Percentiles rank a stretch among this genome's conserved stretches.
Evolutionary conservation across 2,113 vertebrate genomes (phyloP).

Genomic region (Trochalopteron elliotii): DNA sequence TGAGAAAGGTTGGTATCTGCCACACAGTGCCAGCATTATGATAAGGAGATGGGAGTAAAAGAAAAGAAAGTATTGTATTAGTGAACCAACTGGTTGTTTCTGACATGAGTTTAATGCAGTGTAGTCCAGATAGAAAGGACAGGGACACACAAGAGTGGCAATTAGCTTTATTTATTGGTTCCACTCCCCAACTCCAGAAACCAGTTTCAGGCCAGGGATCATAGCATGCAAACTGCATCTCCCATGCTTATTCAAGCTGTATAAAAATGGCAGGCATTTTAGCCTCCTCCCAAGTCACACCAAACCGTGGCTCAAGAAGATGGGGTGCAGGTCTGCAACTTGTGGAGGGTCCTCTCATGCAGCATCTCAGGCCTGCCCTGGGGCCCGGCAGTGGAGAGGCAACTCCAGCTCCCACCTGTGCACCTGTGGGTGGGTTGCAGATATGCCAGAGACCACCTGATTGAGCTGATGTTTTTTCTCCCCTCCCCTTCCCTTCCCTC

Average conservation of each 20-base stretch:
- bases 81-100: background rate
- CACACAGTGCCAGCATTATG: background rate
- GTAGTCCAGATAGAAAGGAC: background rate
- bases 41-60: background rate
- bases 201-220: background rate
- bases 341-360: background rate
- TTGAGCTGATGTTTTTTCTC: background rate
- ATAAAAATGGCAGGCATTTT: background rate
- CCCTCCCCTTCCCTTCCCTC: background rate
- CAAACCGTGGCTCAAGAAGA: background rate
- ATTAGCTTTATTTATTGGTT: background rate
- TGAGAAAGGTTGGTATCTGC: background rate
- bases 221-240: background rate
- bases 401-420: background rate
- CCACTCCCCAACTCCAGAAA: background rate
- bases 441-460: background rate
- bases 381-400: rapidly evolving
- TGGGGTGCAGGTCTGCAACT: background rate
- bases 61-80: background rate
- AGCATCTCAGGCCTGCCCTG: background rate
- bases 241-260: background rate
- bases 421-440: background rate
- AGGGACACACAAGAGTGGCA: background rate
- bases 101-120: background rate
- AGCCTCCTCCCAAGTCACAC: background rate